Conservation (phyloP, 2,113 vertebrate genomes). For the Todiramphus chloris region DNA sequence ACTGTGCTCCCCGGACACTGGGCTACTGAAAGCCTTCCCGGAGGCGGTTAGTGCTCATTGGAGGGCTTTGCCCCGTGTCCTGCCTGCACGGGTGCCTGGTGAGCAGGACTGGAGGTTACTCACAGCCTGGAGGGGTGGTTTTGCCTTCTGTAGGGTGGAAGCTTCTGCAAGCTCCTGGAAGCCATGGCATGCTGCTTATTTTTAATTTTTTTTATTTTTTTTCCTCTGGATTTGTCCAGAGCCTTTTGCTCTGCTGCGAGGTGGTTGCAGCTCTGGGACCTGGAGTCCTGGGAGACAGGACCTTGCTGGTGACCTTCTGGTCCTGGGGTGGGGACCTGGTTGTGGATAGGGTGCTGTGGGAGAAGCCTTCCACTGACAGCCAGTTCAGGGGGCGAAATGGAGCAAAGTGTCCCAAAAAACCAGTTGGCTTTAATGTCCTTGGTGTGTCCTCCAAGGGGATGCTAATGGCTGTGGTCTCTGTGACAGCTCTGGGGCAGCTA, state of each 20-base stretch:
- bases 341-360: no score
- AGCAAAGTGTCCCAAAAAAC: background rate
- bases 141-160: background rate
- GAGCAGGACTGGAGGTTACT: background rate
- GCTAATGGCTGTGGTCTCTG: background rate
- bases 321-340: background rate
- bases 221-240: background rate
- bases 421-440: background rate
- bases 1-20: accelerated
- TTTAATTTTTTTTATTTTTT: no score
- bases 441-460: background rate
- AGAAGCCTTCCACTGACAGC: background rate
- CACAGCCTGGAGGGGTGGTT: background rate
- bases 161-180: no score
- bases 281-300: background rate
- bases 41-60: background rate
- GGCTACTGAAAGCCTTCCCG: background rate
- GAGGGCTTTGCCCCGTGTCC: background rate
- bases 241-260: background rate
- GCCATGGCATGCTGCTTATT: background rate
- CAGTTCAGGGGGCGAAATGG: background rate
- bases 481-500: background rate
- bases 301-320: background rate
- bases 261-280: background rate
- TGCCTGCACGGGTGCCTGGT: accelerated